Base-by-base conservation (phyloP, 2,888 invertebrate species). In the Cabera pusaria region DNA sequence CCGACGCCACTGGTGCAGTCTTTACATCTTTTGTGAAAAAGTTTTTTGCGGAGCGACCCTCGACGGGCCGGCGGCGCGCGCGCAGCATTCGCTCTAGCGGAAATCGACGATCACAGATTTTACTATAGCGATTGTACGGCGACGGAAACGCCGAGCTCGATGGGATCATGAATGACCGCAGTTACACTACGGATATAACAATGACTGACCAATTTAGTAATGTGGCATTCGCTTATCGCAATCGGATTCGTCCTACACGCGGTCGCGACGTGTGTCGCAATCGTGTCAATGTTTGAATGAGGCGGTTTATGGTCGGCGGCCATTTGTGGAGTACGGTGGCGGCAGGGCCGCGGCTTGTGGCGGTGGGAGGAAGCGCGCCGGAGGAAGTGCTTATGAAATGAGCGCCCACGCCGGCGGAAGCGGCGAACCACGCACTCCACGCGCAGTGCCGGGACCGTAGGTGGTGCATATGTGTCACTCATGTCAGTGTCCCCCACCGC, bases 21-120 rank as follows among this genome's bases (percentile, higher is more conserved):
- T 83, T 83, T 82, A 81, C 73, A 82, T 82, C 77, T 74, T 82
- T 84, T 83, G 77, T 86, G 85, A 85, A 80, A 82, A 79, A 72
- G 69, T 74, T 86, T 86, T 86, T 87, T 86, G 78, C 77, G 47
- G 54, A 69, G 66, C 72, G 74, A 73, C 77, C 82, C 81, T 78
- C n/a, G n/a, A n/a, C n/a, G n/a, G n/a, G n/a, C n/a, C n/a, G n/a
- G n/a, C n/a, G n/a, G n/a, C n/a, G n/a, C n/a, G n/a, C n/a, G n/a
- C n/a, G n/a, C n/a, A n/a, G n/a, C n/a, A 21, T 25, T 7, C 7
- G 21, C 9, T 25, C 31, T 11, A 19, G 52, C 59, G 63, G 68
- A 66, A 63, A 65, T 66, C 53, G 61, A 58, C 61, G 52, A 68
- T 67, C 65, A 56, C 45, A 50, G 57, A 59, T 59, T 59, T 57